Conservation (phyloP, 1,140 invertebrate genomes). For the Gryon sp. region DNA sequence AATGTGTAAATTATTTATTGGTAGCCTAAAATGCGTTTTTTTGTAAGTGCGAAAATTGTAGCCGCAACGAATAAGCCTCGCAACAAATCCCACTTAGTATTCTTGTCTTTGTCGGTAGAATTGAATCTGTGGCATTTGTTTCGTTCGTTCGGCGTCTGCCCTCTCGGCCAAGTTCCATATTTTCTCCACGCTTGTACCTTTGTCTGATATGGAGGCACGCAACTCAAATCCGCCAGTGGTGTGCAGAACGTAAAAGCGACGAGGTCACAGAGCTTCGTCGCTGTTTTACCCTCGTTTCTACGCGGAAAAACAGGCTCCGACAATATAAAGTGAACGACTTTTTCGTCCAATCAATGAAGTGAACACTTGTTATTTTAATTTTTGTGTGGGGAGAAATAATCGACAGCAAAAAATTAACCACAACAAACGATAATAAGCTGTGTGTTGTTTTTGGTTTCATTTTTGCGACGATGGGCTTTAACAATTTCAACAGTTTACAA, state of each 20-base stretch:
- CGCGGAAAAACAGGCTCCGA: slow-evolving; percentile 30
- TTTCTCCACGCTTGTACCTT: slow-evolving; percentile 42
- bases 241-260: slow-evolving; percentile 47
- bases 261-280: slow-evolving; percentile 52
- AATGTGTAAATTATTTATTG: too few relatives aligned
- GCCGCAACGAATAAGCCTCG: slow-evolving; percentile 22
- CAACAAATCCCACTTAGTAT: slow-evolving; percentile 28
- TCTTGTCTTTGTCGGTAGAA: slow-evolving; percentile 1
- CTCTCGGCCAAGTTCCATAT: slow-evolving; percentile 45
- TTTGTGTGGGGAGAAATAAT: too few relatives aligned
- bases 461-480: too few relatives aligned
- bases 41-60: too few relatives aligned
- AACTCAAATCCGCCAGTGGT: slow-evolving; percentile 53
- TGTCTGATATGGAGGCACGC: slow-evolving; percentile 53
- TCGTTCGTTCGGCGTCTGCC: slow-evolving; percentile 49
- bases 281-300: slow-evolving; percentile 40
- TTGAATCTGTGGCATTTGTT: slow-evolving; percentile 14
- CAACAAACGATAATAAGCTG: too few relatives aligned
- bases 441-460: slow-evolving; percentile 16
- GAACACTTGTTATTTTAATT: slow-evolving; percentile 14
- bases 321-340: slow-evolving; percentile 30
- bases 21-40: too few relatives aligned
- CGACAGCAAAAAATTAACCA: too few relatives aligned
- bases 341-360: slow-evolving; percentile 51
- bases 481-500: too few relatives aligned